Conservation (phyloP, 2,797 vertebrate genomes). For the Pseudotriccus pelzelni region DNA sequence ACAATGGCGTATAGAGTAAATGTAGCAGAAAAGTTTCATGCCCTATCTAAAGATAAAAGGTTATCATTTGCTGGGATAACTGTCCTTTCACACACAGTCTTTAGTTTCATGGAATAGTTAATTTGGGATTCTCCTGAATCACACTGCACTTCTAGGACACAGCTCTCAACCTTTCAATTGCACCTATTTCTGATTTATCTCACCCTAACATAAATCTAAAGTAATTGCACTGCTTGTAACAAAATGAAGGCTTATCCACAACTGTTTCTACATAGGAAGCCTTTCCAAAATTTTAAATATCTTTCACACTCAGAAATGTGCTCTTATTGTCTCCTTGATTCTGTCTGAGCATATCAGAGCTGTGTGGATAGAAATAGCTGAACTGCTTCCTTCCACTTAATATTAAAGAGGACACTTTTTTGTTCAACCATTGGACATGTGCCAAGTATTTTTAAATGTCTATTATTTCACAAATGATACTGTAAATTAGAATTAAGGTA, state of each 20-base stretch:
- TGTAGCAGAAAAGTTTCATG: not conserved
- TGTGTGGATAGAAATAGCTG: not conserved
- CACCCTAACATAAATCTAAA: not conserved
- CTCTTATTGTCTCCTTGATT: not conserved
- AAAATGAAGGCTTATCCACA: not conserved
- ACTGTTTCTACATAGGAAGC: not conserved
- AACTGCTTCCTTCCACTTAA: not conserved
- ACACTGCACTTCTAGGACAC: not conserved
- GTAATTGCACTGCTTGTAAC: not conserved
- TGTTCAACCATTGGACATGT: not conserved
- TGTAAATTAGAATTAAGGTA: not conserved
- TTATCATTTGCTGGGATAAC: not conserved
- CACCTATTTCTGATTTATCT: not conserved
- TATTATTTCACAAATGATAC: not conserved
- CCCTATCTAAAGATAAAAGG: not conserved
- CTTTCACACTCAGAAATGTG: not conserved
- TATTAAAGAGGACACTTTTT: not conserved
- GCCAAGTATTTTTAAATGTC: not conserved
- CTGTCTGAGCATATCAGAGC: not conserved
- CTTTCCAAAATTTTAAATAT: not conserved
- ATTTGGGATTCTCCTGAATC: not conserved
- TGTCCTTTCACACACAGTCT: not conserved
- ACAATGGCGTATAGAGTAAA: not conserved
- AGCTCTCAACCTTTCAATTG: not conserved
- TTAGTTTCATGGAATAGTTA: not conserved